Percentiles rank a stretch among this genome's conserved stretches.
Evolutionary conservation across 1,140 invertebrate genomes (phyloP).

Genomic region (Aphis gossypii): DNA sequence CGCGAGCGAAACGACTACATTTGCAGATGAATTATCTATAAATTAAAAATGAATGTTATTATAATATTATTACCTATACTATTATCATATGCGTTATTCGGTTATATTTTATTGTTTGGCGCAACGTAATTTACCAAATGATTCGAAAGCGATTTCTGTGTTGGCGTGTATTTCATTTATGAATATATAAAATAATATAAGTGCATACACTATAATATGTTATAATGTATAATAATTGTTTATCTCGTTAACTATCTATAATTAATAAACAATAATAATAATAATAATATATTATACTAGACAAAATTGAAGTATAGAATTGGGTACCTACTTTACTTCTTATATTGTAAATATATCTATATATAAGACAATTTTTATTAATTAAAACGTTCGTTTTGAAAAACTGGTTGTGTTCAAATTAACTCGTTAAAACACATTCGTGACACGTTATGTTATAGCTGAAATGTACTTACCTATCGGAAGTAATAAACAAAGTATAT

Average conservation of each 20-base stretch:
- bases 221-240: constrained; percentile 10
- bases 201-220: background rate
- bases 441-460: background rate
- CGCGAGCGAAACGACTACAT: constrained; percentile 20
- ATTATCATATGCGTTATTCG: background rate
- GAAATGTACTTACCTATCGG: background rate
- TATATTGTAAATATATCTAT: background rate
- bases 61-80: background rate
- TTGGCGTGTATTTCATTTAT: constrained; percentile 12
- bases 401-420: background rate
- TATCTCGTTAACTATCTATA: constrained; percentile 7
- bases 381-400: constrained; percentile 15
- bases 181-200: background rate
- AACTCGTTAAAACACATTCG: background rate
- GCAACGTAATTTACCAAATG: background rate
- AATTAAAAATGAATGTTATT: constrained; percentile 20
- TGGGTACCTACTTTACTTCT: background rate
- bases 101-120: constrained; percentile 27
- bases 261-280: constrained; percentile 25
- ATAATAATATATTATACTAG: background rate
- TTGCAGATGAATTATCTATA: background rate
- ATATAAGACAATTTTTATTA: background rate
- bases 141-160: constrained; percentile 30
- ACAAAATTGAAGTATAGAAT: background rate
- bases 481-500: background rate